These are phyloP conservation scores for Diploptera punctata DNA, from an alignment of 2,888 invertebrate species.

Conservation along the genomic window DNA sequence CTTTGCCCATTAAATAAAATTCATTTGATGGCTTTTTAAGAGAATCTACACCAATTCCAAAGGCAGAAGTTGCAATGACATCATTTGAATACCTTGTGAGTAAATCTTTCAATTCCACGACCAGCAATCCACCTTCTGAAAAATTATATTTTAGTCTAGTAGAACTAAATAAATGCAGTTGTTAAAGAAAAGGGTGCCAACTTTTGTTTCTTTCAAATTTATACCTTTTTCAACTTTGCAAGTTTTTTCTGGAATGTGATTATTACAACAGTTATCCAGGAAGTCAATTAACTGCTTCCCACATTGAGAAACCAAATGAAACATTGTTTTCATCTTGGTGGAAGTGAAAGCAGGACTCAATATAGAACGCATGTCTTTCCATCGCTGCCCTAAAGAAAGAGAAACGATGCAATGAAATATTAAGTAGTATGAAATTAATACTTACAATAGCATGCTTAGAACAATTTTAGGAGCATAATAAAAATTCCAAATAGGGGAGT, in stretches of 20 bases:
- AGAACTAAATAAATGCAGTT: no score
- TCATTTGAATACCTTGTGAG: slow-evolving; percentile 64
- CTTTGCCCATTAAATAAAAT: slow-evolving; percentile 57
- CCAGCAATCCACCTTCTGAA: slow-evolving; percentile 2
- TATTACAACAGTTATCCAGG: background rate
- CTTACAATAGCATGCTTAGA: no score
- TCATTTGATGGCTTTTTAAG: slow-evolving; percentile 60
- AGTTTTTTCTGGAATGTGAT: no score
- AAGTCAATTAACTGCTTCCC: slow-evolving; percentile 18
- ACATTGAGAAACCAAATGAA: slow-evolving; percentile 12
- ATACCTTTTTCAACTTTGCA: no score
- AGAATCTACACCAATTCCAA: slow-evolving; percentile 64
- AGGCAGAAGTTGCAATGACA: slow-evolving; percentile 64
- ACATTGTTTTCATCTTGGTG: slow-evolving; percentile 35
- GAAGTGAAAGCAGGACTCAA: slow-evolving; percentile 36
- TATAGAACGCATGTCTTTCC: slow-evolving; percentile 24
- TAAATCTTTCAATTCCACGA: slow-evolving; percentile 57
- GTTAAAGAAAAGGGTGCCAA: no score
- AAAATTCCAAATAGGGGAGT: no score
- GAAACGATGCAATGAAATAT: background rate
- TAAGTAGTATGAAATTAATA: no score
- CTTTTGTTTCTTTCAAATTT: no score
- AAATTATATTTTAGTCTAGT: no score
- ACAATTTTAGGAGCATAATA: no score
- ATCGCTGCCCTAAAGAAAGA: slow-evolving; percentile 25